These are phyloP conservation scores for Phyto melanocephala DNA, from an alignment of 2,888 invertebrate genomes.

Conservation along the genomic window DNA sequence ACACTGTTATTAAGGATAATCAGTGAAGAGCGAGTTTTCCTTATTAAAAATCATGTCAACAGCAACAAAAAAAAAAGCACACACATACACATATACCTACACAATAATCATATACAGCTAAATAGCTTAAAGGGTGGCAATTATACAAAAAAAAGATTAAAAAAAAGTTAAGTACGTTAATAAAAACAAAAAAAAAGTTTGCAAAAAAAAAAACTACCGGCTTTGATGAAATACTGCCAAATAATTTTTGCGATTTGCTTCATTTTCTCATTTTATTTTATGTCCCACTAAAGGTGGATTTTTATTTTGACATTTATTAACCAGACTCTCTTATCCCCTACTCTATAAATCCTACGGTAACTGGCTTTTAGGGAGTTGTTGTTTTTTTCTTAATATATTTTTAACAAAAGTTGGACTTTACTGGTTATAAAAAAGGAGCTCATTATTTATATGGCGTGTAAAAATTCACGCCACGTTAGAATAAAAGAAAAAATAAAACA, in stretches of 20 bases:
- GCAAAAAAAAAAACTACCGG: conserved; percentile 22
- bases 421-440: conserved; percentile 48
- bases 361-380: conserved; percentile 46
- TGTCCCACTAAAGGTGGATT: conserved; percentile 55
- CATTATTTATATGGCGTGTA: conserved; percentile 66
- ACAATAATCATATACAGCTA: conserved; percentile 38
- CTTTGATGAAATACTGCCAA: conserved; percentile 64
- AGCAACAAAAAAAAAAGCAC: conserved; percentile 37
- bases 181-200: conserved; percentile 41
- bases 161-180: conserved; percentile 53
- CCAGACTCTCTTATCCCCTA: conserved; percentile 24
- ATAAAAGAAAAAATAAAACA: conserved; percentile 17
- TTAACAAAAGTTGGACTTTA: conserved; percentile 43
- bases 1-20: conserved; percentile 58
- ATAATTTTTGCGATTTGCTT: conserved; percentile 35
- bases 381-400: neutral
- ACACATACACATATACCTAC: too few relatives aligned
- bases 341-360: neutral
- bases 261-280: neutral
- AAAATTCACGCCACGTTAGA: conserved; percentile 63
- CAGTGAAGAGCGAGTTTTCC: conserved; percentile 45
- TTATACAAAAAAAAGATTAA: conserved; percentile 32
- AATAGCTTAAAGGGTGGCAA: conserved; percentile 63
- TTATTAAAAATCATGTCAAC: conserved; percentile 66
- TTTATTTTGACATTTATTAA: conserved; percentile 70